Base-by-base conservation (phyloP, 2,797 vertebrate species). In the Gallirallus australis region DNA sequence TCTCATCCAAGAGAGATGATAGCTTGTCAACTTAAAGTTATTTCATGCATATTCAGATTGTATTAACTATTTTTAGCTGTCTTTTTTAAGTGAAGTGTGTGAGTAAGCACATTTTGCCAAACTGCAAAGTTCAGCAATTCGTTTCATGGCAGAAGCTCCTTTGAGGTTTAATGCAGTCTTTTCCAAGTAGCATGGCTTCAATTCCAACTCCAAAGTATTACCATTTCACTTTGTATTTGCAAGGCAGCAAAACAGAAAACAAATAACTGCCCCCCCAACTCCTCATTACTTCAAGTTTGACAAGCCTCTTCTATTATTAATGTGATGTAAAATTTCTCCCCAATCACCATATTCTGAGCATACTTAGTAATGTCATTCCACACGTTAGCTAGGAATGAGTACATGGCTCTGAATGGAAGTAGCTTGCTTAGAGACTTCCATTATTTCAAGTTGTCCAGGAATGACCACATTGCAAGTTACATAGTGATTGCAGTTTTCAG, bases 31-130 rank as follows among this genome's bases (percentile, higher is more conserved):
- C 82, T 91, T 76, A 6, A 86, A 83, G 65, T 42, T 82, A 81
- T 71, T 93, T 87, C 85, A 89, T 93, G 86, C 85, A 91, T 93
- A 96, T 93, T 94, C 78, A 82, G 64, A 95, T 54, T 85, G 39
- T 78, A 92, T 81, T 89, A 95, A 78, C 71, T 93, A 91, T 87
- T 93, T 91, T 94, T 93, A 94, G 84, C 65, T 75, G 53, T 47
- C 78, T 73, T 77, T 95, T 94, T 83, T 27, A 89, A 81, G 57
- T 82, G 45, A 78, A 93, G 21, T 52, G 45, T 47, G 37, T 86
- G 78, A 83, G 78, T 89, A 91, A 94, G 91, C 86, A 61, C 8
- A 89, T 95, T 92, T 89, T 93, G 77, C 57, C 40, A 78, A 96
- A 94, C 50, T 94, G 86, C 91, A 72, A 83, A 89, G 57, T 78